Base-by-base conservation (phyloP, 2,888 invertebrate species). In the Anodontia alba region DNA sequence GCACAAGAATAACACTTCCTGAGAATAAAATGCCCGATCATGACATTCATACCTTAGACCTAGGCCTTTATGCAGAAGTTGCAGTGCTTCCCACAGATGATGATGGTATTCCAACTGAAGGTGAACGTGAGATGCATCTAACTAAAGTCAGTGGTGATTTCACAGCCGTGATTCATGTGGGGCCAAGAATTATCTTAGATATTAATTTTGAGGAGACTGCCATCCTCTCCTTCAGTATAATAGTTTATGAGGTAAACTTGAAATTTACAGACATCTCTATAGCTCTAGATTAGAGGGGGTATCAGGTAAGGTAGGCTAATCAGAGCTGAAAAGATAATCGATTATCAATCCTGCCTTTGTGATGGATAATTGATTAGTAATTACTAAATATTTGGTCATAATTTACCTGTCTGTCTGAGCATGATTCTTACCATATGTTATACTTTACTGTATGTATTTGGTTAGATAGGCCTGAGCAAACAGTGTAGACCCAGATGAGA, bases 171-270 rank as follows among this genome's bases (percentile, higher is more conserved):
- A 78, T 91, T 7, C 90, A 91, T 68, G 85, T 91, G 10, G 90
- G 89, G 66, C 76, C 83, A 15, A 80, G 85, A 20, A 90, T 89
- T 84, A 88, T 86, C 85, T 85, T 91, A 3, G 88, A 90, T 78
- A 91, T 91, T 31, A 88, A 90, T 70, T 91, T 88, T 81, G 84
- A 90, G 43, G 77, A 85, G 29, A 81, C 88, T 8, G 89, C 91
- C 0, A 69, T 85, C 26, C 73, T 91, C 17, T 87, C 91, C 8
- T 91, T 91, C 80, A 87, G 89, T 76, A 84, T 91, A 10, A 78
- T 78, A 29, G 82, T 91, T 17, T 91, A 91, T 78, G 84, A 88
- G 86, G 91, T 91, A n/a, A n/a, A n/a, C n/a, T n/a, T n/a, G n/a
- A n/a, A n/a, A n/a, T n/a, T n/a, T n/a, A n/a, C n/a, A n/a, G n/a